Evolutionary conservation across 2,888 invertebrate genomes (phyloP).

Genomic region (Plemyria rubiginata): DNA sequence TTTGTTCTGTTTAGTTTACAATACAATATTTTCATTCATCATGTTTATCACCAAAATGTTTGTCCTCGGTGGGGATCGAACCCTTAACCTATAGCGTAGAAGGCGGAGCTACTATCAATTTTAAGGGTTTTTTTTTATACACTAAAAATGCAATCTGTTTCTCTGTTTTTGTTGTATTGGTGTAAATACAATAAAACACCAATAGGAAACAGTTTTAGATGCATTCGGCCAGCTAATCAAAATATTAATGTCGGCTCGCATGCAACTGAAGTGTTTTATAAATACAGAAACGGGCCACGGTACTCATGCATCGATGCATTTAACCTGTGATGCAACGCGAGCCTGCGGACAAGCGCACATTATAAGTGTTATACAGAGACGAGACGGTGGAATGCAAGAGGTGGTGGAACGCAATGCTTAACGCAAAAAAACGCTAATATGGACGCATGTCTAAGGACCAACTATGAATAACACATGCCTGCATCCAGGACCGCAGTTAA

Average conservation of each 20-base stretch:
- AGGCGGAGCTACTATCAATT: no score
- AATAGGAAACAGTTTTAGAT: slow-evolving; percentile 23
- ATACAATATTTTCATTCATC: no score
- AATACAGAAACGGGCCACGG: slow-evolving; percentile 54
- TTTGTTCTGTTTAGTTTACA: no score
- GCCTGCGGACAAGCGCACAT: neutral
- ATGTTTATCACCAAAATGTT: no score
- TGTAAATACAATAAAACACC: slow-evolving; percentile 13
- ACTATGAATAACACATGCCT: neutral
- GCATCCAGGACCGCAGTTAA: neutral
- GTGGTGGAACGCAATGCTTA: no score
- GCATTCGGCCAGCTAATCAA: slow-evolving; percentile 38
- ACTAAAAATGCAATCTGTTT: no score
- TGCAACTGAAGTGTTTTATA: slow-evolving; percentile 67
- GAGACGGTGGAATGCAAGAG: no score
- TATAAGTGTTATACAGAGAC: neutral
- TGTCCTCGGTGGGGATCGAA: no score
- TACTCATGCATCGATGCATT: slow-evolving; percentile 56
- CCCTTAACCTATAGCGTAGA: no score
- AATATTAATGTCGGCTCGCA: slow-evolving; percentile 51
- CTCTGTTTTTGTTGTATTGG: no score
- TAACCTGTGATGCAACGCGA: slow-evolving; percentile 57
- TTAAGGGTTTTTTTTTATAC: no score
- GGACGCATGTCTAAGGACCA: neutral
- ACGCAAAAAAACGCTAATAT: neutral